Evolutionary conservation across 1,140 invertebrate genomes (phyloP).

Genomic region (Watersipora subatra): DNA sequence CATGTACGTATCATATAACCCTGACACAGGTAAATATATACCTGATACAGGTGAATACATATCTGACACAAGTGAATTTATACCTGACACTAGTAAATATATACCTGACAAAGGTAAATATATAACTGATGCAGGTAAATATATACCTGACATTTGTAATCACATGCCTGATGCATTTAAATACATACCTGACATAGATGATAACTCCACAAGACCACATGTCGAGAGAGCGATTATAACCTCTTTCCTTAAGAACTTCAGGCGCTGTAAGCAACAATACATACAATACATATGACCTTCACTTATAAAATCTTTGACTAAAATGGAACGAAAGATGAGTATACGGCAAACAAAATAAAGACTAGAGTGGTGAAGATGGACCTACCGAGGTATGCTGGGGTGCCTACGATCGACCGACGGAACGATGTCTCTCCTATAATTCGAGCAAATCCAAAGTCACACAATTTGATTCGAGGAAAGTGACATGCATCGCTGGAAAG

Average conservation of each 20-base stretch:
- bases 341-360: not conserved
- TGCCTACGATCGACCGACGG: conserved; percentile 88
- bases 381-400: conserved; percentile 83
- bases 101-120: too few species aligned
- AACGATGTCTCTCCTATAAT: conserved; percentile 99
- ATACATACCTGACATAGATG: conserved; percentile 62
- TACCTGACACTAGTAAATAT: too few species aligned
- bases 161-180: too few species aligned
- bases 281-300: too few species aligned
- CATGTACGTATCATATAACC: too few species aligned
- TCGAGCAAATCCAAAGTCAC: conserved; percentile 95
- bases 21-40: too few species aligned
- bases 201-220: conserved; percentile 99
- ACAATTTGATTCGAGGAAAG: conserved; percentile 73
- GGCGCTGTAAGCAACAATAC: too few species aligned
- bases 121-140: too few species aligned
- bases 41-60: too few species aligned
- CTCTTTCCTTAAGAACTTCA: conserved; percentile 91
- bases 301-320: too few species aligned
- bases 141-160: too few species aligned
- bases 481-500: conserved; percentile 49
- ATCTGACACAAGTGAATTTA: too few species aligned
- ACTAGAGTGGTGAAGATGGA: not conserved
- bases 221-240: conserved; percentile 93
- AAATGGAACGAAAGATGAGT: not conserved